Conservation (phyloP, 2,113 vertebrate genomes). For the Hippocampus barbouri region DNA sequence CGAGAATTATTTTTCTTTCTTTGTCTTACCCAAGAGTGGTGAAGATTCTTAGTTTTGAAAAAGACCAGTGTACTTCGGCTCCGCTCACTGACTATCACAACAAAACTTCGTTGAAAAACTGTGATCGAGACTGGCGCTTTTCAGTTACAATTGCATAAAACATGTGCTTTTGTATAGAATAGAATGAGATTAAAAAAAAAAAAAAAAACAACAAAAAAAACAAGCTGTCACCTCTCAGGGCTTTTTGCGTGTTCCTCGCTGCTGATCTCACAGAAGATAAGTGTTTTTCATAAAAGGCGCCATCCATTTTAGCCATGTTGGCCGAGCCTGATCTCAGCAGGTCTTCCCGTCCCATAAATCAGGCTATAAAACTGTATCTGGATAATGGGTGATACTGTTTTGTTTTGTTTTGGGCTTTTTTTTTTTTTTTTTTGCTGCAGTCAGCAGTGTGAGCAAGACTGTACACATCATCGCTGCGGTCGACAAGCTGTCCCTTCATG, state of each 20-base stretch:
- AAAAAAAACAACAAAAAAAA: not conserved
- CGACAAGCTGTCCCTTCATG: conserved; percentile 17
- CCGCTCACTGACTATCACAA: conserved; percentile 23
- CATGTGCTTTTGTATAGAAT: not conserved
- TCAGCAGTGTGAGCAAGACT: conserved; percentile 58
- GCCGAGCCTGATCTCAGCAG: conserved; percentile 49
- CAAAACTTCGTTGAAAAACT: conserved; percentile 32
- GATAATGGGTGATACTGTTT: conserved; percentile 41
- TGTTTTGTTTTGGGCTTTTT: not conserved
- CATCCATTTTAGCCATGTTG: conserved; percentile 36
- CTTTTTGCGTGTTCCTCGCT: not conserved
- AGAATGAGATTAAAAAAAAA: not conserved
- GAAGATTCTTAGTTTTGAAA: not conserved
- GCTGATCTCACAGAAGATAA: conserved; percentile 26
- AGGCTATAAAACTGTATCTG: conserved; percentile 55
- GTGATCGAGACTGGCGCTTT: conserved; percentile 4
- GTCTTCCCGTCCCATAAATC: conserved; percentile 43
- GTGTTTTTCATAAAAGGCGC: conserved; percentile 25
- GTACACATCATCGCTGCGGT: conserved; percentile 56
- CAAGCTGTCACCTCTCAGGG: not conserved
- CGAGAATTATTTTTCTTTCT: not conserved
- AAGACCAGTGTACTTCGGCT: not conserved
- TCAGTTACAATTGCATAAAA: conserved; percentile 2
- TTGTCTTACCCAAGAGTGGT: not conserved
- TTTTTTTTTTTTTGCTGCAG: conserved; percentile 44